Evolutionary conservation across 2,888 invertebrate genomes (phyloP).

Genomic region (Trachelus tabidus): DNA sequence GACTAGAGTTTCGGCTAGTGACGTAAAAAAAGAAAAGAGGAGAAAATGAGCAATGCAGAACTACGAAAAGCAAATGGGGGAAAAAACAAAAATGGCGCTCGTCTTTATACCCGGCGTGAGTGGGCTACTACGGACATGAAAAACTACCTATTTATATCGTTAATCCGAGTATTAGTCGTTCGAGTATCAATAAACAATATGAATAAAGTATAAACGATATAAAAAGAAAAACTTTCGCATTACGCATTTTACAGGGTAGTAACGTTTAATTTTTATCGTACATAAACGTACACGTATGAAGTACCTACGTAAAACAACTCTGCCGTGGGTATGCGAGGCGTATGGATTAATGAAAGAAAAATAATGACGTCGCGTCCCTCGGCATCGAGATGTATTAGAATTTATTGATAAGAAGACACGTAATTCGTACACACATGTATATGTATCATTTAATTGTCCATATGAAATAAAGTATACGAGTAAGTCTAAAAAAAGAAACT

Average conservation of each 20-base stretch:
- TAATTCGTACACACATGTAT: constrained; percentile 59
- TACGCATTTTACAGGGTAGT: constrained; percentile 62
- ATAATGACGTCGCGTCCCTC: not conserved
- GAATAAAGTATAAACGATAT: constrained; percentile 46
- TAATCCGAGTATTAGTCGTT: constrained; percentile 6
- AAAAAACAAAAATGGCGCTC: not conserved
- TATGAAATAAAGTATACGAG: constrained; percentile 37
- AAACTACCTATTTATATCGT: constrained; percentile 16
- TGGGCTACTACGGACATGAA: not conserved
- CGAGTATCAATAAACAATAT: constrained; percentile 10
- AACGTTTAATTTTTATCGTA: constrained; percentile 50
- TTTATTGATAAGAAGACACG: constrained; percentile 35
- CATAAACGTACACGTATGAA: not conserved
- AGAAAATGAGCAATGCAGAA: not conserved
- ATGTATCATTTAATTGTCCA: constrained; percentile 64
- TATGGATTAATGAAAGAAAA: not conserved
- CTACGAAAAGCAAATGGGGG: not conserved
- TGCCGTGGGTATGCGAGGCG: not conserved
- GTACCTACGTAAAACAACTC: not conserved
- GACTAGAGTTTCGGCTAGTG: not conserved
- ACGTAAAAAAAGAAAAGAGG: not conserved
- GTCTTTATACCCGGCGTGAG: not conserved
- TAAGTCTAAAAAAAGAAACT: not conserved
- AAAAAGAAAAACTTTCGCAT: constrained; percentile 53
- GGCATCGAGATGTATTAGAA: not conserved